Conservation (phyloP, 2,113 vertebrate genomes). For the Cinclus cinclus region DNA sequence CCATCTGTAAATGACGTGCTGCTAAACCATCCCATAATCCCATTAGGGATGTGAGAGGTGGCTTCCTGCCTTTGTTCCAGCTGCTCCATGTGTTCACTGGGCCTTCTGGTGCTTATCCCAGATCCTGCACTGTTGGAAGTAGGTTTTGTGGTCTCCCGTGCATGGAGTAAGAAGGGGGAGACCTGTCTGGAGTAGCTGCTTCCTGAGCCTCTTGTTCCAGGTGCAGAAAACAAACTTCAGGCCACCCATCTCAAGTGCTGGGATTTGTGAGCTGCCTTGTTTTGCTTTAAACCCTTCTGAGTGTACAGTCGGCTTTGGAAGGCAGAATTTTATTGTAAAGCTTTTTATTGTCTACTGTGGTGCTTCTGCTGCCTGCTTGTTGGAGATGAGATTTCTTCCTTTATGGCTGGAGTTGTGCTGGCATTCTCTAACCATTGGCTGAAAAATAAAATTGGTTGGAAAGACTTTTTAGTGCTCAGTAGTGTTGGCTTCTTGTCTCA, state of each 20-base stretch:
- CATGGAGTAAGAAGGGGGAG: not conserved
- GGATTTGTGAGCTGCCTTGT: not conserved
- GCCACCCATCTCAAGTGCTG: not conserved
- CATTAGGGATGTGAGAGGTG: not conserved
- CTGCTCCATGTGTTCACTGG: not conserved
- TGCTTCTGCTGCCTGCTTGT: not conserved
- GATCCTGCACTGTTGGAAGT: not conserved
- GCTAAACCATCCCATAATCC: not conserved
- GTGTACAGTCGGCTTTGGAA: not conserved
- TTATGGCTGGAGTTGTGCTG: not conserved
- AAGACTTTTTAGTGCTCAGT: not conserved
- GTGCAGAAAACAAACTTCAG: not conserved
- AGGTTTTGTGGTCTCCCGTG: not conserved
- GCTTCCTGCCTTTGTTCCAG: not conserved
- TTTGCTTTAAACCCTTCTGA: not conserved
- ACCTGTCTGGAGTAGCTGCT: not conserved
- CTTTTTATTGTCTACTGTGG: not conserved
- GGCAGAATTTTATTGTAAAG: not conserved
- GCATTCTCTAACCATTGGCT: not conserved
- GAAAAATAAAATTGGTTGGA: slow-evolving; percentile 33
- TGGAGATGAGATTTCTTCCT: not conserved
- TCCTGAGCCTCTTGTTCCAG: not conserved
- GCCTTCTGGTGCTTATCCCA: not conserved
- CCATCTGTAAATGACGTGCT: not conserved
- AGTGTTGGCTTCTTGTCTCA: not conserved